phyloP scores from a whole-genome alignment of 2,888 invertebrate genomes.

The Drosophila borealis region DNA sequence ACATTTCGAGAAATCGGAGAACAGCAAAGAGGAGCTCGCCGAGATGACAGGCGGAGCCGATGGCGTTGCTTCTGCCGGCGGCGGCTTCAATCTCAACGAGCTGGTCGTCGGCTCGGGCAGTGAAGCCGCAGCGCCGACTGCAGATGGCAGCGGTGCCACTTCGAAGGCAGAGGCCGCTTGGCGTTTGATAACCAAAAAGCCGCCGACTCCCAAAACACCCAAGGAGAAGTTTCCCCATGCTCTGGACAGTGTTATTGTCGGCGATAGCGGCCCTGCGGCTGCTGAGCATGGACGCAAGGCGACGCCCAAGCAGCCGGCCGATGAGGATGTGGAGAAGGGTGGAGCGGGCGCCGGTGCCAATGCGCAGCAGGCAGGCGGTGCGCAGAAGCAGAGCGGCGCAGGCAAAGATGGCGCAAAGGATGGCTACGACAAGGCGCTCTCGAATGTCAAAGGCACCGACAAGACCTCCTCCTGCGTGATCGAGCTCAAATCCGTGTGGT shows the following conservation, averaged over 20 bases:
- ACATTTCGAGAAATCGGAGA: constrained; percentile 90
- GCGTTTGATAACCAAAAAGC: constrained; percentile 85
- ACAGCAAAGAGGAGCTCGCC: constrained; percentile 86
- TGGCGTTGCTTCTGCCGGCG: constrained; percentile 51
- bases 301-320: constrained; percentile 59
- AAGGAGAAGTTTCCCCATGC: constrained; percentile 86
- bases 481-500: constrained; percentile 96
- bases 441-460: constrained; percentile 88
- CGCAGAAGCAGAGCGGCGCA: constrained; percentile 33
- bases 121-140: constrained; percentile 25
- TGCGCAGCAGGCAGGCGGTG: constrained; percentile 28
- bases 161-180: constrained; percentile 84
- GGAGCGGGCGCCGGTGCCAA: constrained; percentile 15
- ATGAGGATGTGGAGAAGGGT: constrained; percentile 85
- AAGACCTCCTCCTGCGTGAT: constrained; percentile 94
- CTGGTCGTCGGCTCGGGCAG: constrained; percentile 59
- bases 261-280: constrained; percentile 53
- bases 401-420: constrained; percentile 64
- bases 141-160: constrained; percentile 71
- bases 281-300: constrained; percentile 58
- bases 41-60: constrained; percentile 76
- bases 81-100: constrained; percentile 78
- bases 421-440: constrained; percentile 83
- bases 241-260: constrained; percentile 78
- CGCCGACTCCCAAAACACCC: constrained; percentile 87